Conservation (phyloP, 2,888 invertebrate genomes). For the Epinotia bilunana region DNA sequence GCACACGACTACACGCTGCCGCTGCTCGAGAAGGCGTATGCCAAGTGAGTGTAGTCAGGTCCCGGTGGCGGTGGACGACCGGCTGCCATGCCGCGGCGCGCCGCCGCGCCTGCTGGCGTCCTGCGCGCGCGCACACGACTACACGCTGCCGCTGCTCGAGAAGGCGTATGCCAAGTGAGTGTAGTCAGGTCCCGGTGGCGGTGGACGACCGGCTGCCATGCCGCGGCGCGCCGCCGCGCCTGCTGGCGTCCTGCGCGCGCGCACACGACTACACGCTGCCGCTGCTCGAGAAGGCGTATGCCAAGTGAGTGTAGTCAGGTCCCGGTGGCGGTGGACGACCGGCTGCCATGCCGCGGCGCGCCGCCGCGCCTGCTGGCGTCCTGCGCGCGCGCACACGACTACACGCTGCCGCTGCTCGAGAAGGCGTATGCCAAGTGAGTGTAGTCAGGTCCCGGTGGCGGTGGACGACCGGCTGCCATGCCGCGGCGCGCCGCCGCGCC, state of each 20-base stretch:
- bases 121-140: constrained; percentile 77
- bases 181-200: constrained; percentile 66
- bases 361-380: constrained; percentile 80
- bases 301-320: constrained; percentile 84
- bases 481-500: constrained; percentile 85
- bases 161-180: constrained; percentile 92
- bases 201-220: constrained; percentile 91
- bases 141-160: constrained; percentile 91
- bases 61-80: constrained; percentile 88
- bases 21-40: constrained; percentile 91
- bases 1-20: constrained; percentile 89
- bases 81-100: constrained; percentile 88
- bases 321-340: constrained; percentile 88
- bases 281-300: constrained; percentile 91
- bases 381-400: constrained; percentile 77
- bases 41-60: constrained; percentile 84
- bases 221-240: constrained; percentile 85
- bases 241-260: constrained; percentile 59
- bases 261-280: constrained; percentile 89
- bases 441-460: constrained; percentile 66
- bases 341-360: constrained; percentile 88
- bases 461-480: constrained; percentile 91
- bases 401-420: constrained; percentile 91
- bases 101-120: constrained; percentile 80
- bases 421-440: constrained; percentile 92